Conservation (phyloP, 1,140 invertebrate species). For the Chironomus tepperi region DNA sequence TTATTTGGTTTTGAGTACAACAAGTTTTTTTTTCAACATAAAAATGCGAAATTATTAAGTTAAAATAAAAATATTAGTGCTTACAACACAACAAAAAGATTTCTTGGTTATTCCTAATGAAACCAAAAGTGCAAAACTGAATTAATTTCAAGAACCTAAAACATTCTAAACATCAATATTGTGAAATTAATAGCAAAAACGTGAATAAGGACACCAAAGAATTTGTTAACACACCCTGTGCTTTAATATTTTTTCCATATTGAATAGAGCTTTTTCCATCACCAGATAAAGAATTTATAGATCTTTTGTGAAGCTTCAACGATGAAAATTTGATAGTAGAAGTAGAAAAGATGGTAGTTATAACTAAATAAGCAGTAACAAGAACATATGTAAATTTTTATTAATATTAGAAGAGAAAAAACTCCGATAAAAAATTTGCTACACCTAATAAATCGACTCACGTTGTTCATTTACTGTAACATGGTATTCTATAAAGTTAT, state of each 20-base stretch:
- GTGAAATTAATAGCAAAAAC: too few relatives aligned
- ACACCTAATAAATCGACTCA: constrained; percentile 32
- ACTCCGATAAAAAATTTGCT: neutral
- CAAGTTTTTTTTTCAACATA: too few relatives aligned
- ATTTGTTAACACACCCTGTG: neutral
- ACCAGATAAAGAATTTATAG: neutral
- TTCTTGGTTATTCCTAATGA: too few relatives aligned
- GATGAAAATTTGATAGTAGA: neutral
- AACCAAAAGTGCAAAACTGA: too few relatives aligned
- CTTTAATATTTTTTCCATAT: neutral
- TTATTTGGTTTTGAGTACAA: too few relatives aligned
- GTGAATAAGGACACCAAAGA: too few relatives aligned
- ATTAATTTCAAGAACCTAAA: too few relatives aligned
- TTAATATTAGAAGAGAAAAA: neutral
- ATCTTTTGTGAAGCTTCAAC: constrained; percentile 2
- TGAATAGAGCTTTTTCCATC: neutral
- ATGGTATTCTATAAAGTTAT: constrained; percentile 31
- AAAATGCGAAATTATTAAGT: too few relatives aligned
- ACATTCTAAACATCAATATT: too few relatives aligned
- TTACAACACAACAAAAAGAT: too few relatives aligned
- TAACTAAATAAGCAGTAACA: neutral
- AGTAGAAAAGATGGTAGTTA: neutral
- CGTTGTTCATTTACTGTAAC: constrained; percentile 34
- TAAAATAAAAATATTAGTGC: too few relatives aligned
- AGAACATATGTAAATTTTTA: neutral